Conservation (phyloP, 2,113 vertebrate species). For the Alligator mississippiensis region DNA sequence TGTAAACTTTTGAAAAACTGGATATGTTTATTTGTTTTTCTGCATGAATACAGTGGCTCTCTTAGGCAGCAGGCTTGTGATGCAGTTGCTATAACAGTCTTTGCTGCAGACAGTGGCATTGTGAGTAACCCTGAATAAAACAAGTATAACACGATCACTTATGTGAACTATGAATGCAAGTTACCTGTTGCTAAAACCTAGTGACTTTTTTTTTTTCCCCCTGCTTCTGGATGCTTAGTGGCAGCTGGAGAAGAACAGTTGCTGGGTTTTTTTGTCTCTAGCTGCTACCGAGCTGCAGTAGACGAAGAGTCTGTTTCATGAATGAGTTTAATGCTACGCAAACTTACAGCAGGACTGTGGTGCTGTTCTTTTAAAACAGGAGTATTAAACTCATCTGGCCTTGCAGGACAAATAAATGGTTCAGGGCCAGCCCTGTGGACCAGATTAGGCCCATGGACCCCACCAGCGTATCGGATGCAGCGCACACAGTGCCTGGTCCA, state of each 20-base stretch:
- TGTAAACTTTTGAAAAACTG: background rate
- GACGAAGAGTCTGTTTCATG: no score
- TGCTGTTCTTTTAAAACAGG: background rate
- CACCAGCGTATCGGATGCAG: no score
- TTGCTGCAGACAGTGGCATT: background rate
- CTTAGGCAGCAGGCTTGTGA: accelerated
- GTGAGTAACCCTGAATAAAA: background rate
- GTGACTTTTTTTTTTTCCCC: accelerated
- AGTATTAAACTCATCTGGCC: no score
- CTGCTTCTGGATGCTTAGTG: background rate
- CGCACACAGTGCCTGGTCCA: no score
- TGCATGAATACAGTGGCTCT: background rate
- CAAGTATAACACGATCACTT: background rate
- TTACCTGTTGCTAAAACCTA: background rate
- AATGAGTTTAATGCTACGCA: no score
- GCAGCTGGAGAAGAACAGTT: background rate
- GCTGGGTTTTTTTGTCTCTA: no score
- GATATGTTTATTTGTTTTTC: background rate
- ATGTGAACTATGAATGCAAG: background rate
- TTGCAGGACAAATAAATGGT: no score
- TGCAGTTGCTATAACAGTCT: background rate
- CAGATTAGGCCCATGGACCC: no score
- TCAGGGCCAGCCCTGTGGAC: no score
- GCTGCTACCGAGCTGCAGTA: no score
- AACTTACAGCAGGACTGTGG: background rate